Percentiles rank a stretch among this genome's conserved stretches.
These are phyloP conservation scores for Sylvilagus bachmani DNA, from an alignment of 2,113 vertebrate genomes.

Conservation along the genomic window DNA sequence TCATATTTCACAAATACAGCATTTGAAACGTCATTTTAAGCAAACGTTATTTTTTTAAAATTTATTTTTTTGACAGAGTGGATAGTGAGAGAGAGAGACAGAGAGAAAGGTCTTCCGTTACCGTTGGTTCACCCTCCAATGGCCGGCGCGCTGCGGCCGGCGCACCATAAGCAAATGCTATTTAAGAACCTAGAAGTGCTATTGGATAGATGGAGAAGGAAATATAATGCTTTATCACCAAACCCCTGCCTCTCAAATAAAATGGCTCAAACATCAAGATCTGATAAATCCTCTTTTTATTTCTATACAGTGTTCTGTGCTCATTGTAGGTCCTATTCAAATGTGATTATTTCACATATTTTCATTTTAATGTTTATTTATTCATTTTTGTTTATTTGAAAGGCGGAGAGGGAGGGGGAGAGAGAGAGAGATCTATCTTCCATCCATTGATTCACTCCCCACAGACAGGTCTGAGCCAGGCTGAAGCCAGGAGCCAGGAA, in stretches of 20 bases:
- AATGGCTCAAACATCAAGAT: background rate
- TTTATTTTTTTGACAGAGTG: too few species aligned
- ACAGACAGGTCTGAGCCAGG: too few species aligned
- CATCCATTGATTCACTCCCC: too few species aligned
- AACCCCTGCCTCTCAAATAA: background rate
- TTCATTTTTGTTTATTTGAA: too few species aligned
- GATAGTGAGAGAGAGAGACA: too few species aligned
- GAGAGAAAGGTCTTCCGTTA: too few species aligned
- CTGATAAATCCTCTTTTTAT: background rate
- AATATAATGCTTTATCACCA: background rate
- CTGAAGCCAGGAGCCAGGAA: too few species aligned
- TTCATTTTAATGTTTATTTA: background rate
- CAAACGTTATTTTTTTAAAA: too few species aligned
- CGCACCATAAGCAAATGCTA: slow-evolving; percentile 52
- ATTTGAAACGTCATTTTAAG: slow-evolving; percentile 16
- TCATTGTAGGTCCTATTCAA: background rate
- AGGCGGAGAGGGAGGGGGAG: too few species aligned
- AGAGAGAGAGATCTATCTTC: too few species aligned
- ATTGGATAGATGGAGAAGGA: background rate
- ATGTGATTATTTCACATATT: background rate
- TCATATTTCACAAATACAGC: background rate
- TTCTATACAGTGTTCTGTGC: background rate
- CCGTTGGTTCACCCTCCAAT: too few species aligned
- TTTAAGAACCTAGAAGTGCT: slow-evolving; percentile 2
- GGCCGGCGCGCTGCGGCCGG: too few species aligned